Evolutionary conservation across 1,140 invertebrate species (phyloP).

Genomic region (Potamilus streckersoni): DNA sequence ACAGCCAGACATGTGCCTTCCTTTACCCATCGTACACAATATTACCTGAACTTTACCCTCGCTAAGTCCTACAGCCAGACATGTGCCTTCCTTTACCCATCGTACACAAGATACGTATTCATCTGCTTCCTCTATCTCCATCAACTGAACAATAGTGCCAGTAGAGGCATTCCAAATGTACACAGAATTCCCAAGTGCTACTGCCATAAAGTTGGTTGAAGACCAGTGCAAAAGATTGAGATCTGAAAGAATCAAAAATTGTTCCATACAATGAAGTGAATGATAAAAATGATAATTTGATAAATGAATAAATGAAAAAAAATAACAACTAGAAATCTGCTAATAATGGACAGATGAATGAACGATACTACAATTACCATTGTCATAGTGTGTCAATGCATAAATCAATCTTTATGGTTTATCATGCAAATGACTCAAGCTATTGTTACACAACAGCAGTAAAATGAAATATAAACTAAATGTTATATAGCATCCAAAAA

Average conservation of each 20-base stretch:
- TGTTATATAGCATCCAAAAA: too few species aligned
- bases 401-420: too few species aligned
- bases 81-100: slow-evolving; percentile 91
- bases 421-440: too few species aligned
- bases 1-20: slow-evolving; percentile 89
- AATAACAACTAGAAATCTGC: too few species aligned
- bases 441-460: too few species aligned
- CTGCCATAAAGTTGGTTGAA: slow-evolving; percentile 87
- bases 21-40: slow-evolving; percentile 91
- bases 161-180: slow-evolving; percentile 96
- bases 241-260: slow-evolving; percentile 72
- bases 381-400: too few species aligned
- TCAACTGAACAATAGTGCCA: slow-evolving; percentile 85
- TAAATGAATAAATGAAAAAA: too few species aligned
- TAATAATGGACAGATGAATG: too few species aligned
- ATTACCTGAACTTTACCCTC: slow-evolving; percentile 73
- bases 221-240: slow-evolving; percentile 98
- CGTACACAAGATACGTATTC: slow-evolving; percentile 87
- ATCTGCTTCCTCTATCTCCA: slow-evolving; percentile 75
- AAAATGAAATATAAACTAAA: too few species aligned
- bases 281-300: too few species aligned
- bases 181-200: slow-evolving; percentile 85
- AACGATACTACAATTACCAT: too few species aligned
- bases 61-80: slow-evolving; percentile 89
- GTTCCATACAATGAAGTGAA: too few species aligned